Evolutionary conservation across 1,140 invertebrate genomes (phyloP).

Genomic region (Drosophila paulistorum): DNA sequence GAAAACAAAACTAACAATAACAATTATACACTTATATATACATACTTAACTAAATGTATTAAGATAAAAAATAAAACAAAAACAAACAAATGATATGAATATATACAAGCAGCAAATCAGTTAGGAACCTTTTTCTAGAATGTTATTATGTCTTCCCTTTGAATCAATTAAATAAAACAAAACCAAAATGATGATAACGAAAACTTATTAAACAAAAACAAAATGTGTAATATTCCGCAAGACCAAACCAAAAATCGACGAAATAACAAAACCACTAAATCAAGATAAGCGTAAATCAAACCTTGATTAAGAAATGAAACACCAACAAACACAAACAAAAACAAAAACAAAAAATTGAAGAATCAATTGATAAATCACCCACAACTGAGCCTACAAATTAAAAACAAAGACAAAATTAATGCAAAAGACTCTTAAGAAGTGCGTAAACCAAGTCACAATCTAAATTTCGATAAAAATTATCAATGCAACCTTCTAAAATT

Average conservation of each 20-base stretch:
- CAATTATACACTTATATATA: slow-evolving; percentile 68
- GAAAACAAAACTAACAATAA: slow-evolving; percentile 47
- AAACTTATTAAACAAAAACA: neutral
- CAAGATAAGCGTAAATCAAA: too few relatives aligned
- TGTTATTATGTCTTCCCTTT: slow-evolving; percentile 77
- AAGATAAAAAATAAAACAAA: slow-evolving; percentile 18
- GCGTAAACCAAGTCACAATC: neutral
- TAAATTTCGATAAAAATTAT: neutral
- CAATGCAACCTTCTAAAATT: neutral
- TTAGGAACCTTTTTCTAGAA: slow-evolving; percentile 78
- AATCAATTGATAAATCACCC: slow-evolving; percentile 6
- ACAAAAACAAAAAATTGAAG: neutral
- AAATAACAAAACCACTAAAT: too few relatives aligned
- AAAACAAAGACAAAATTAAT: too few relatives aligned
- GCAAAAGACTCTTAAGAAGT: too few relatives aligned
- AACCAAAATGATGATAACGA: slow-evolving; percentile 48
- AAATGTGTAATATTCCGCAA: slow-evolving; percentile 4
- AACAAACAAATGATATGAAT: slow-evolving; percentile 24
- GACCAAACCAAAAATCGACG: neutral
- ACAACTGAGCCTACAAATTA: too few relatives aligned
- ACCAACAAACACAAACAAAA: slow-evolving; percentile 3
- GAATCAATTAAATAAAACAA: slow-evolving; percentile 66
- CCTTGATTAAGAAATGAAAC: neutral
- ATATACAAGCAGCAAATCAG: slow-evolving; percentile 52
- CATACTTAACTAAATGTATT: slow-evolving; percentile 24